phyloP scores from a whole-genome alignment of 1,140 invertebrate genomes.

The Physella acuta region DNA sequence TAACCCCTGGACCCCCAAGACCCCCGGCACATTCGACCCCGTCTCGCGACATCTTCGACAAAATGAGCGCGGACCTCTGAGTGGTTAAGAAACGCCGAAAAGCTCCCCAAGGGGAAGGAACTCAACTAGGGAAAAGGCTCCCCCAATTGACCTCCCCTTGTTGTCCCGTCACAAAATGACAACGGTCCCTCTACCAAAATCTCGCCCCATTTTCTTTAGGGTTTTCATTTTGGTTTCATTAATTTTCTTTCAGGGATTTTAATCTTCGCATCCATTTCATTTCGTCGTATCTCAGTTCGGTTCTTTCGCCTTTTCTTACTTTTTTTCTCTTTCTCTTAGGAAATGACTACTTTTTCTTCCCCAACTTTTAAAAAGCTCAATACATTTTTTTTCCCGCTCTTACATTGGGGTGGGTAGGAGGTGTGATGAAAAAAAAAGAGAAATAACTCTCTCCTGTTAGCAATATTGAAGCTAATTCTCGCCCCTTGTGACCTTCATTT shows the following conservation, averaged over 20 bases:
- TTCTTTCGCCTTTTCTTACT: no score
- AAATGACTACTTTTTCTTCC: no score
- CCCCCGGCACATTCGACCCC: background rate
- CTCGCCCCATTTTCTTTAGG: no score
- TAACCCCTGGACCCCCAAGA: constrained; percentile 12
- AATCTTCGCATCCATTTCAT: background rate
- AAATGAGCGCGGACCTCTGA: constrained; percentile 12
- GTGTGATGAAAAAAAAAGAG: no score
- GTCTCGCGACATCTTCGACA: constrained; percentile 9
- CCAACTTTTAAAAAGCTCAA: no score
- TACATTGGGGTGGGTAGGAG: no score
- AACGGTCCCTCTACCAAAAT: no score
- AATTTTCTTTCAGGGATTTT: background rate
- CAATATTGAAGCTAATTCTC: constrained; percentile 19
- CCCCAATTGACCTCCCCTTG: background rate
- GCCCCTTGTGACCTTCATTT: constrained; percentile 11
- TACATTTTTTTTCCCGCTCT: no score
- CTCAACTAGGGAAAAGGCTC: background rate
- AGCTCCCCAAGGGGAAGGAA: constrained; percentile 14
- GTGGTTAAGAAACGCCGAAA: constrained; percentile 15
- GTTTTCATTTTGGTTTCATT: background rate
- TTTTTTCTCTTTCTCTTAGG: no score
- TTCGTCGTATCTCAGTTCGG: no score
- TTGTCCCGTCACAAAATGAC: no score
- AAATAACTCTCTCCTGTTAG: no score